Evolutionary conservation across 2,888 invertebrate species (phyloP).

Genomic region (Anthophora plumipes): DNA sequence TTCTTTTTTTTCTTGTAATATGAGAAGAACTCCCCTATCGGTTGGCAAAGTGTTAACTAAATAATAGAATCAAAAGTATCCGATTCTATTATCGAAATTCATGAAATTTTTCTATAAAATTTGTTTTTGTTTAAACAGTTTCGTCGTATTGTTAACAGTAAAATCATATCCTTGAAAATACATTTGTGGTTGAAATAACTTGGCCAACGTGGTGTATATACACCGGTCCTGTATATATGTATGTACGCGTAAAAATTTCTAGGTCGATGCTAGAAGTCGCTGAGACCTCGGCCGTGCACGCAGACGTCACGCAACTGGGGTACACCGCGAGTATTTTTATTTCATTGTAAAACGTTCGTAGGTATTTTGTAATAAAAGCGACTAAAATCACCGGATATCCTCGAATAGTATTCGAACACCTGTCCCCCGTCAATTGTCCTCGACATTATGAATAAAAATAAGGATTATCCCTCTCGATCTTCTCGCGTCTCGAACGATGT

Average conservation of each 20-base stretch:
- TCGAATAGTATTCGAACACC: not conserved
- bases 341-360: not conserved
- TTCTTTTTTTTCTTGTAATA: too few species aligned
- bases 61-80: too few species aligned
- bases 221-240: slow-evolving; percentile 18
- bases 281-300: not conserved
- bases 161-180: not conserved
- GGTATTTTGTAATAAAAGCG: slow-evolving; percentile 33
- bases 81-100: too few species aligned
- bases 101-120: too few species aligned
- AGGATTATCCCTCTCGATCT: slow-evolving; percentile 13
- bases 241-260: slow-evolving; percentile 1
- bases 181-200: not conserved
- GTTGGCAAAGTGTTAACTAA: too few species aligned
- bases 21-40: too few species aligned
- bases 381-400: not conserved
- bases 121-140: too few species aligned
- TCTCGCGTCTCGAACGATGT: not conserved
- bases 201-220: not conserved
- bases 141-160: not conserved
- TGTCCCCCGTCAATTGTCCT: not conserved
- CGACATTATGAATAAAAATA: slow-evolving; percentile 1
- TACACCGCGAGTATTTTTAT: not conserved
- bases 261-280: slow-evolving; percentile 1
- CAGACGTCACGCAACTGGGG: not conserved